These are phyloP conservation scores for Nephrotoma flavescens DNA, from an alignment of 2,888 invertebrate species.

Conservation along the genomic window DNA sequence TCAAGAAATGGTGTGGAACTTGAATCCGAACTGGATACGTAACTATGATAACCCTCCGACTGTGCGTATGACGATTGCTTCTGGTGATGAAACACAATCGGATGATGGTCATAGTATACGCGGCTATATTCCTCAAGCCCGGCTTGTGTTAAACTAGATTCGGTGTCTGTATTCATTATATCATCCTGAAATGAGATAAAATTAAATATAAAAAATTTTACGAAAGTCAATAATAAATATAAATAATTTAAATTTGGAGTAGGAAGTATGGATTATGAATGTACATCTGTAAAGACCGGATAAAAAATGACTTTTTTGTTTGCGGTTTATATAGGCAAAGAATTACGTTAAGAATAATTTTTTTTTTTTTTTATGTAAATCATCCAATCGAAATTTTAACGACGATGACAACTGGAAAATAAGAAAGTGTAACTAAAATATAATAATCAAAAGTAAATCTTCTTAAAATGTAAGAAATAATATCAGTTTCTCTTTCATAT, in stretches of 20 bases:
- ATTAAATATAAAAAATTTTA: neutral
- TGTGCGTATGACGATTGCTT: constrained; percentile 64
- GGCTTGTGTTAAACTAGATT: constrained; percentile 42
- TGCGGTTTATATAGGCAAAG: neutral
- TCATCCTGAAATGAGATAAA: constrained; percentile 23
- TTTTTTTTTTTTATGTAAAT: neutral
- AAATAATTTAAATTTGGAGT: neutral
- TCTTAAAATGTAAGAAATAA: neutral
- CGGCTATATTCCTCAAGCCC: constrained; percentile 56
- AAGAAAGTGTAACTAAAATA: neutral
- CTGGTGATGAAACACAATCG: constrained; percentile 40
- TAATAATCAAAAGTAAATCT: neutral
- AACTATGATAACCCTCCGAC: constrained; percentile 67
- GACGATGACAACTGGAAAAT: neutral
- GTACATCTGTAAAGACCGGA: neutral
- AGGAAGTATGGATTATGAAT: neutral
- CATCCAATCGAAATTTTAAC: neutral
- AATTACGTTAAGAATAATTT: neutral
- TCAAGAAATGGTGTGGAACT: constrained; percentile 63
- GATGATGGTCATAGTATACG: constrained; percentile 41
- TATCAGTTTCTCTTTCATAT: neutral
- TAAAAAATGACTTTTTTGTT: neutral
- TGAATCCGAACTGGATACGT: constrained; percentile 62
- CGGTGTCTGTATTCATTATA: constrained; percentile 21
- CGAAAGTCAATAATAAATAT: neutral